A percentile compares a stretch with the other conserved stretches of the same genome.
These are phyloP conservation scores for Anthophora plumipes DNA, from an alignment of 2,888 invertebrate genomes.

Conservation along the genomic window DNA sequence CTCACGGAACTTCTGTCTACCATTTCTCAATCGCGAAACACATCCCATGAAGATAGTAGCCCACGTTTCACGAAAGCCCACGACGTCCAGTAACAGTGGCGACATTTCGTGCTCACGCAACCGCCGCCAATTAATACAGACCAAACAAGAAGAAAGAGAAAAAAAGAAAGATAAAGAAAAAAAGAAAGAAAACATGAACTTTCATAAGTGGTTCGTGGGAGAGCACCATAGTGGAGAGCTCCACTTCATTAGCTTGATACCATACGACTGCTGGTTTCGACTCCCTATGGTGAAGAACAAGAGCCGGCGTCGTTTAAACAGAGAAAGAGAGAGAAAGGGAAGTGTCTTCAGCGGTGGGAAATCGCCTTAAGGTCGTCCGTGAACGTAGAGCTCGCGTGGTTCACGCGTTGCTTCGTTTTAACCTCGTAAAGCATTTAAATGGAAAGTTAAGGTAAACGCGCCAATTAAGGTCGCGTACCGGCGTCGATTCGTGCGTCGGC, in stretches of 20 bases:
- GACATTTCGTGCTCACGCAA: slow-evolving; percentile 21
- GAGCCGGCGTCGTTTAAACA: slow-evolving; percentile 58
- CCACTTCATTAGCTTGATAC: slow-evolving; percentile 59
- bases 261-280: slow-evolving; percentile 75
- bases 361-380: slow-evolving; percentile 63
- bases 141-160: slow-evolving; percentile 38
- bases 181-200: slow-evolving; percentile 27
- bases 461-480: slow-evolving; percentile 66
- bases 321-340: slow-evolving; percentile 27
- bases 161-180: slow-evolving; percentile 32
- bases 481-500: slow-evolving; percentile 41
- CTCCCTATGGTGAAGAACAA: slow-evolving; percentile 77
- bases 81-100: slow-evolving; percentile 4
- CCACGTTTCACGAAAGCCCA: slow-evolving; percentile 35
- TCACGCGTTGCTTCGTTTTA: slow-evolving; percentile 54
- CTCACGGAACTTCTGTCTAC: slow-evolving; percentile 10
- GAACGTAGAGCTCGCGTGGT: slow-evolving; percentile 50
- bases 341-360: slow-evolving; percentile 56
- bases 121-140: slow-evolving; percentile 25
- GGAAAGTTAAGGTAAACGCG: slow-evolving; percentile 70
- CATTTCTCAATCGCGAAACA: slow-evolving; percentile 4
- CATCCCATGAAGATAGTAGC: slow-evolving; percentile 2
- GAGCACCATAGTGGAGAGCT: slow-evolving; percentile 52
- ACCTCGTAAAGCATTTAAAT: slow-evolving; percentile 68
- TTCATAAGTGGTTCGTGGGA: slow-evolving; percentile 68